Base-by-base conservation (phyloP, 1,140 invertebrate species). In the Odontomachus brunneus region DNA sequence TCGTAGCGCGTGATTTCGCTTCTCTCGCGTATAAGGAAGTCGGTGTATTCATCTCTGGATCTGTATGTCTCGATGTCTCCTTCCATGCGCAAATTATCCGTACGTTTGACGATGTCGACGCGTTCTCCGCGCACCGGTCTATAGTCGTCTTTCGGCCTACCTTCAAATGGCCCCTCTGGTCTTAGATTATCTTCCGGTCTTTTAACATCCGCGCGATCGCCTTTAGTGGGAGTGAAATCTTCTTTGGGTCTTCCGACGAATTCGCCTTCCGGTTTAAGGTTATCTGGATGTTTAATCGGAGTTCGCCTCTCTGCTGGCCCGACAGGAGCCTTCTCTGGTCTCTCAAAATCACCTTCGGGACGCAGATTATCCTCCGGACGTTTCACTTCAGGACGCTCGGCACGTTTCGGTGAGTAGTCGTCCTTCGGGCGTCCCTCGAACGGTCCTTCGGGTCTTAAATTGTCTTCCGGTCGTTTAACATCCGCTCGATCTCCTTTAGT, bases 71-170 rank as follows among this genome's bases (percentile, higher is more conserved):
- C 80, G 51, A 94, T 92, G 69, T 92, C 95, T 9, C 97, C 96
- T 91, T 96, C 96, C 82, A 95, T 94, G 55, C 94, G 95, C 49
- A 97, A 92, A 89, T 97, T 97, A 82, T 97, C 96, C 83, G 95
- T 94, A 48, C 94, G 95, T 74, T 95, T 94, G 44, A 95, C 93
- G 22, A 96, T 94, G 82, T 96, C 95, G 19, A 95, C 94, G 83
- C 96, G 92, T 89, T 96, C 96, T 4, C 94, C 95, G 14, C 91
- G 93, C 2, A 95, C 92, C 2, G 95, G 91, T 78, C 91, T 3
- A 92, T 93, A 93, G 86, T 94, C 90, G 63, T 95, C 92, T 7
- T 44, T 44, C 38, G 90, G 90, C n/a, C 92, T 92, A 5, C 92
- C 93, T 82, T 95, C 93, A 88, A 95, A 95, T 0, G 93, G 94